These are phyloP conservation scores for Drosophila antonietae DNA, from an alignment of 2,888 invertebrate species.

Conservation along the genomic window DNA sequence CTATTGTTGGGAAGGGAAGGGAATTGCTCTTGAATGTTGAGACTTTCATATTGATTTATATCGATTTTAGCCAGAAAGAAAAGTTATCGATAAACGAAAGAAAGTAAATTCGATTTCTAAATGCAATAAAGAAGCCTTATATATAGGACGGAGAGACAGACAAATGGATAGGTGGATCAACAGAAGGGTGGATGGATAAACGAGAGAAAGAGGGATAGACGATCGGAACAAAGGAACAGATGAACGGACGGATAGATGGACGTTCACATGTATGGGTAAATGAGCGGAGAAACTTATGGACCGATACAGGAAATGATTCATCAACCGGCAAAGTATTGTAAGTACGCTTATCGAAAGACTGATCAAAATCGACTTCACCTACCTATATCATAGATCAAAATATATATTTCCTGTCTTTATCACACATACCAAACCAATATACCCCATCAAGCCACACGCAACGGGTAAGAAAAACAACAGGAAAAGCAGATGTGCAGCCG, in stretches of 20 bases:
- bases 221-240: too few species aligned
- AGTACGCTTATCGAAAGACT: too few species aligned
- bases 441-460: background rate
- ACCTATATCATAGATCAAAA: background rate
- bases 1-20: too few species aligned
- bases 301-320: too few species aligned
- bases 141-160: background rate
- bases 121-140: too few species aligned
- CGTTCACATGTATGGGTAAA: background rate
- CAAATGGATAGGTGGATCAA: background rate
- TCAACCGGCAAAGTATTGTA: background rate
- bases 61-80: background rate
- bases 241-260: background rate
- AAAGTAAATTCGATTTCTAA: too few species aligned
- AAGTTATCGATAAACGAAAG: background rate
- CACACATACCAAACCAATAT: background rate
- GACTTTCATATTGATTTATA: background rate
- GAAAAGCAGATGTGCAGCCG: slow-evolving; percentile 53
- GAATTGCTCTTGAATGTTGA: too few species aligned
- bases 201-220: too few species aligned
- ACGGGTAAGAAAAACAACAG: slow-evolving; percentile 7
- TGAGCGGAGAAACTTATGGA: too few species aligned
- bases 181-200: background rate
- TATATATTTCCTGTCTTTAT: too few species aligned
- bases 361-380: background rate